Evolutionary conservation across 2,113 vertebrate species (phyloP).

Genomic region (Sclerurus mexicanus): DNA sequence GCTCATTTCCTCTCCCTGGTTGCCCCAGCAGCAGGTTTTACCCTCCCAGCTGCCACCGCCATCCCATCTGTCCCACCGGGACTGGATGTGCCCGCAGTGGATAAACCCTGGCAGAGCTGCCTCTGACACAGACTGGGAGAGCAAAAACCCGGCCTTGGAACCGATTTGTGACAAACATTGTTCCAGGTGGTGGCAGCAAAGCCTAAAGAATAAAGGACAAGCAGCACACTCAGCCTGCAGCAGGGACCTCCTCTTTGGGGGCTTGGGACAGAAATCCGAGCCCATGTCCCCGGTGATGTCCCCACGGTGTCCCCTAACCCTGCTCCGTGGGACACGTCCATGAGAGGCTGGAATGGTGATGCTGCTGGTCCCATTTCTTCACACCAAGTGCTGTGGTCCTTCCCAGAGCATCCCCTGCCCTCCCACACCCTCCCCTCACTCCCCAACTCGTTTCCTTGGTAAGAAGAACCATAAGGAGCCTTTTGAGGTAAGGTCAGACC

Average conservation of each 20-base stretch:
- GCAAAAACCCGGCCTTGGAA: rapidly evolving
- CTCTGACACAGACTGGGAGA: neutral
- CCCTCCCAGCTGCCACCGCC: neutral
- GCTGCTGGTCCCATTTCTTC: neutral
- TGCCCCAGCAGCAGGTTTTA: neutral
- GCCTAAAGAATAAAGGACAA: neutral
- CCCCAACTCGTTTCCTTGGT: rapidly evolving
- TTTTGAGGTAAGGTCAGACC: neutral
- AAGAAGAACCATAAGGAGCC: rapidly evolving
- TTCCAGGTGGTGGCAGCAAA: constrained; percentile 20
- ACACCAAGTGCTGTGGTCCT: rapidly evolving
- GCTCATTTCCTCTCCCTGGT: neutral
- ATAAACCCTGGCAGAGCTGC: neutral
- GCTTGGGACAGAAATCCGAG: neutral
- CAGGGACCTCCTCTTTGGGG: neutral
- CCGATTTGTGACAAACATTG: neutral
- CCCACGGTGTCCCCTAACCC: neutral
- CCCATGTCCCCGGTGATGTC: rapidly evolving
- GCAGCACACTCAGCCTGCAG: neutral
- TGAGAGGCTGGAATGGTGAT: neutral
- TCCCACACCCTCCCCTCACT: neutral
- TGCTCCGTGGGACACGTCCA: rapidly evolving
- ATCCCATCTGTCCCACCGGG: neutral
- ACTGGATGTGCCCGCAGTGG: neutral
- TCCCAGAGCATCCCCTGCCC: neutral